Conservation (phyloP, 2,888 invertebrate species). For the Brenthis hecate region DNA sequence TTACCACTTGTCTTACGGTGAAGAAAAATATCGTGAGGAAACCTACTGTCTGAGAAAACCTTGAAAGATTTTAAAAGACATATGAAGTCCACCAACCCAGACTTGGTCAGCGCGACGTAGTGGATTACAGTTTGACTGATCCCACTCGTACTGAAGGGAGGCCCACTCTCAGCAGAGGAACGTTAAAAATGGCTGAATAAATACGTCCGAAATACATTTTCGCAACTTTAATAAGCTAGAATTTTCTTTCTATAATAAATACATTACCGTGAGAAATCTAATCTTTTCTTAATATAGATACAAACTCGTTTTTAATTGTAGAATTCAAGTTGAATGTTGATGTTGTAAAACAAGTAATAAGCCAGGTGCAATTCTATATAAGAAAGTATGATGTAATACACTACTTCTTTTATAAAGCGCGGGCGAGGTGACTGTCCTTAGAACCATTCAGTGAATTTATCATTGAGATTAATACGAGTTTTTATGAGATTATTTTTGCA, state of each 20-base stretch:
- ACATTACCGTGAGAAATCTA: conserved; percentile 27
- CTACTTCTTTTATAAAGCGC: conserved; percentile 31
- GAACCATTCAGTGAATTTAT: conserved; percentile 30
- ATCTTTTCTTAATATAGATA: conserved; percentile 28
- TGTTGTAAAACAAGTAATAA: conserved; percentile 33
- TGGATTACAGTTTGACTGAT: too few species aligned
- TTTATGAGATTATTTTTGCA: conserved; percentile 5
- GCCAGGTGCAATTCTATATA: conserved; percentile 28
- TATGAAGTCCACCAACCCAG: too few species aligned
- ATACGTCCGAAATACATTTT: neutral
- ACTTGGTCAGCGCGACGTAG: too few species aligned
- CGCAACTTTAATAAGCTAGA: conserved; percentile 9
- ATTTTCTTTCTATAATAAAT: conserved; percentile 6
- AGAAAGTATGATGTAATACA: conserved; percentile 37
- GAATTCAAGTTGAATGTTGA: conserved; percentile 32
- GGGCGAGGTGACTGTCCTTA: conserved; percentile 32
- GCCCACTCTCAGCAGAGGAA: too few species aligned
- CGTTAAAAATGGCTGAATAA: neutral
- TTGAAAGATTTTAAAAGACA: too few species aligned
- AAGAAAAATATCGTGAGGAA: too few species aligned
- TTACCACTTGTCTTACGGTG: too few species aligned
- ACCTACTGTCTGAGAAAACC: too few species aligned
- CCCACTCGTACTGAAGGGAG: too few species aligned
- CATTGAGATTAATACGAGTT: conserved; percentile 15
- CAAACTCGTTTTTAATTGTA: conserved; percentile 38